Evolutionary conservation across 2,888 invertebrate genomes (phyloP).

Genomic region (Acanthosepion lycidas): DNA sequence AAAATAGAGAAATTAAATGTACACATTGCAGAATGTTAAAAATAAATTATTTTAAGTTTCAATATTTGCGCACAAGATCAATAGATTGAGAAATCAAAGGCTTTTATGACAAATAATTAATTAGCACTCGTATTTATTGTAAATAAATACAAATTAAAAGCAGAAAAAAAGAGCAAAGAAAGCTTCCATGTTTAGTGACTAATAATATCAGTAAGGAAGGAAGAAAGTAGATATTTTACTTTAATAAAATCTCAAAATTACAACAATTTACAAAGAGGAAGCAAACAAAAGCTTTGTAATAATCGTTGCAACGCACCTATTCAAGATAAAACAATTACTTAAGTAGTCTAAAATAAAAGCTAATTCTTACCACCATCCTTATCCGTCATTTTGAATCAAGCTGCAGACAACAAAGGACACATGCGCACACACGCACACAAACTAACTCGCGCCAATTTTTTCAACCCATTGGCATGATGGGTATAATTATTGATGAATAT

Average conservation of each 20-base stretch:
- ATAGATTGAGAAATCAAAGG: background rate
- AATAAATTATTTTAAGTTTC: background rate
- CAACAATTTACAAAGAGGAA: background rate
- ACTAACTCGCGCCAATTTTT: slow-evolving; percentile 57
- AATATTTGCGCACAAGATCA: background rate
- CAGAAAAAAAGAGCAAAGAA: background rate
- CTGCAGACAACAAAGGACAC: slow-evolving; percentile 38
- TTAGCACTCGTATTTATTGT: background rate
- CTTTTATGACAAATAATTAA: background rate
- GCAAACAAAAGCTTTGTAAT: background rate
- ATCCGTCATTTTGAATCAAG: slow-evolving; percentile 56
- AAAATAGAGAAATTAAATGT: too few species aligned
- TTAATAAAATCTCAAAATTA: background rate
- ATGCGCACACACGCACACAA: slow-evolving; percentile 49
- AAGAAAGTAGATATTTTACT: background rate
- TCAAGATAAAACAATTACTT: background rate
- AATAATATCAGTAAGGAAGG: background rate
- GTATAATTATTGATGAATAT: background rate
- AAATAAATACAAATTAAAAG: background rate
- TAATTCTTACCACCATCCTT: slow-evolving; percentile 57
- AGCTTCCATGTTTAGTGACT: background rate
- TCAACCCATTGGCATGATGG: slow-evolving; percentile 47
- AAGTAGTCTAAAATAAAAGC: background rate
- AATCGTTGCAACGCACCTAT: background rate
- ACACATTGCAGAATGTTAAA: too few species aligned